Evolutionary conservation across 2,113 vertebrate genomes (phyloP).

Genomic region (Nyctereutes procyonoides): DNA sequence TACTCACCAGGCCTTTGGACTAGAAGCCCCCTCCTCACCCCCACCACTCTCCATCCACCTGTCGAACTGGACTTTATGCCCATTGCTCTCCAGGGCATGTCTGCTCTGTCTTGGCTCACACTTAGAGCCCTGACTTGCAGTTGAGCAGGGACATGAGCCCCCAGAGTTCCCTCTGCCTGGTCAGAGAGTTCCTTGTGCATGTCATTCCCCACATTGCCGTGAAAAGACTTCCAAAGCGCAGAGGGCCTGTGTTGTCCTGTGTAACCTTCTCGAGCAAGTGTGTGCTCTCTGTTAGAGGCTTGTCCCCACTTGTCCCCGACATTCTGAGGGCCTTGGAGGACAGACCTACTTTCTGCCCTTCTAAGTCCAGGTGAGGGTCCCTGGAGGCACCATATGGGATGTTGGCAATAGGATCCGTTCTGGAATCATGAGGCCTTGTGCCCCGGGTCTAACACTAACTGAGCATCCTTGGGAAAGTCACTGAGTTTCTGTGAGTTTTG

Average conservation of each 20-base stretch:
- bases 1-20: too few relatives aligned
- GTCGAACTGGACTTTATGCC: background rate
- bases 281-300: background rate
- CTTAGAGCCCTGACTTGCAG: too few relatives aligned
- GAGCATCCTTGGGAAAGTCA: background rate
- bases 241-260: accelerated
- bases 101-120: accelerated
- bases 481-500: background rate
- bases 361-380: background rate
- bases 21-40: accelerated
- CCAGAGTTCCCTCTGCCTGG: too few relatives aligned
- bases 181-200: background rate
- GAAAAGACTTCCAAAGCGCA: accelerated
- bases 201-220: accelerated
- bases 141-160: background rate
- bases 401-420: background rate
- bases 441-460: background rate
- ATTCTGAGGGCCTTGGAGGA: background rate
- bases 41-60: too few relatives aligned
- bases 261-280: accelerated
- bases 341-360: too few relatives aligned
- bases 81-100: background rate
- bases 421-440: background rate
- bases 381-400: accelerated
- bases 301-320: background rate